Conservation (phyloP, 1,140 invertebrate species). For the Bactericera cockerelli region DNA sequence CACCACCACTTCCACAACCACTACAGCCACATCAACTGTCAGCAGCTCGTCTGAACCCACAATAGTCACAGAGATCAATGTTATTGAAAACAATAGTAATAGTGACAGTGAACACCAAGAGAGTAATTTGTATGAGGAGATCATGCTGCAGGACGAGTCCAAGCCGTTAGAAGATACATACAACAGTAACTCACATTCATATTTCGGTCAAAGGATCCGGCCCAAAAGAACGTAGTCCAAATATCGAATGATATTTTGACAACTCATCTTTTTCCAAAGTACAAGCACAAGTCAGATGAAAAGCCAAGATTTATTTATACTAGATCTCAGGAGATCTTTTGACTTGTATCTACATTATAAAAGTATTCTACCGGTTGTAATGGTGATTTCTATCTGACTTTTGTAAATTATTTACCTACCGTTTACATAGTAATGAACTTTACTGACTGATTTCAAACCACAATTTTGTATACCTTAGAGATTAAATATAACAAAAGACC, state of each 20-base stretch:
- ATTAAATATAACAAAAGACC: too few species aligned
- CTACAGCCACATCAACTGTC: neutral
- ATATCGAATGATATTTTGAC: neutral
- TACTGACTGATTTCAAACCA: too few species aligned
- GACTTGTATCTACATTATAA: too few species aligned
- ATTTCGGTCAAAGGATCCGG: slow-evolving; percentile 1
- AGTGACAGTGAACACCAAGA: neutral
- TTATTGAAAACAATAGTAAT: neutral
- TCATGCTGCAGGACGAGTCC: slow-evolving; percentile 4
- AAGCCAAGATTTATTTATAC: too few species aligned
- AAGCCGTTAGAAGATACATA: neutral
- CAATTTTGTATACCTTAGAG: too few species aligned
- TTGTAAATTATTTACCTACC: too few species aligned
- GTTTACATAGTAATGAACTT: too few species aligned
- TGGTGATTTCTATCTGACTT: too few species aligned
- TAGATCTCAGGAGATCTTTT: too few species aligned
- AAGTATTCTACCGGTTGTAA: too few species aligned
- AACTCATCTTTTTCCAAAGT: neutral
- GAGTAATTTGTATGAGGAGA: slow-evolving; percentile 1
- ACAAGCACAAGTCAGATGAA: too few species aligned
- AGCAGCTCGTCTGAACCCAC: neutral
- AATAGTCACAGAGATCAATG: slow-evolving; percentile 2
- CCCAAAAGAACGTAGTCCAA: neutral
- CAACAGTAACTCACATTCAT: slow-evolving; percentile 1
- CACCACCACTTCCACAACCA: neutral